These are phyloP conservation scores for Gymnocypris eckloni DNA, from an alignment of 2,797 vertebrate genomes.

Conservation along the genomic window DNA sequence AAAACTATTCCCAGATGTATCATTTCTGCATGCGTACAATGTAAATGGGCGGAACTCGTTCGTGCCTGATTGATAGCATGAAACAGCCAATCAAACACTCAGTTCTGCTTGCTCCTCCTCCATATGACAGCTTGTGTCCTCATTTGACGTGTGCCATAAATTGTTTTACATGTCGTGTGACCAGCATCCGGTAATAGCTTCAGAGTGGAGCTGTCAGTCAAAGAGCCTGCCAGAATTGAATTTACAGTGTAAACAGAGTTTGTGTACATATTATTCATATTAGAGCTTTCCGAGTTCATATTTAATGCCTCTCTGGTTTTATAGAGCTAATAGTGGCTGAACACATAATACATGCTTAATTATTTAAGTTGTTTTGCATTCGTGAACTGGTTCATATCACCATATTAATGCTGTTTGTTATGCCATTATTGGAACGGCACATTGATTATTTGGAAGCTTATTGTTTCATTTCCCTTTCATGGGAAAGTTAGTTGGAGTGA, in stretches of 20 bases:
- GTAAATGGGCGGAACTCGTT: background rate
- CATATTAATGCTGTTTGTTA: background rate
- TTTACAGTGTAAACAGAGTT: constrained; percentile 3
- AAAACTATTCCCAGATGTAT: constrained; percentile 18
- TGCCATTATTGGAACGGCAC: background rate
- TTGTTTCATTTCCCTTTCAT: background rate
- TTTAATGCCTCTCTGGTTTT: background rate
- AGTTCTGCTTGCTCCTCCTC: background rate
- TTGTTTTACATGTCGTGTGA: background rate
- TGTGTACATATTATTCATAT: constrained; percentile 13
- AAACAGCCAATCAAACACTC: background rate
- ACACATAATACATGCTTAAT: background rate
- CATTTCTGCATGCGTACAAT: constrained; percentile 19
- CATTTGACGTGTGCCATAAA: constrained; percentile 1
- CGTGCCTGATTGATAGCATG: constrained; percentile 29
- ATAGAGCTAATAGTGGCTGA: background rate
- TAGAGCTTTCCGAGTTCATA: background rate
- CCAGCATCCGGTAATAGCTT: constrained; percentile 6
- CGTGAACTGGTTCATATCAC: background rate
- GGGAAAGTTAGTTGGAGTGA: background rate
- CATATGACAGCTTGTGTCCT: background rate
- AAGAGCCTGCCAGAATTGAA: background rate
- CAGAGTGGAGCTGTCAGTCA: background rate
- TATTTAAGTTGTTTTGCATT: background rate
- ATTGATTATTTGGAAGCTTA: background rate